Base-by-base conservation (phyloP, 2,888 invertebrate genomes). In the Hydropsyche betteni region DNA sequence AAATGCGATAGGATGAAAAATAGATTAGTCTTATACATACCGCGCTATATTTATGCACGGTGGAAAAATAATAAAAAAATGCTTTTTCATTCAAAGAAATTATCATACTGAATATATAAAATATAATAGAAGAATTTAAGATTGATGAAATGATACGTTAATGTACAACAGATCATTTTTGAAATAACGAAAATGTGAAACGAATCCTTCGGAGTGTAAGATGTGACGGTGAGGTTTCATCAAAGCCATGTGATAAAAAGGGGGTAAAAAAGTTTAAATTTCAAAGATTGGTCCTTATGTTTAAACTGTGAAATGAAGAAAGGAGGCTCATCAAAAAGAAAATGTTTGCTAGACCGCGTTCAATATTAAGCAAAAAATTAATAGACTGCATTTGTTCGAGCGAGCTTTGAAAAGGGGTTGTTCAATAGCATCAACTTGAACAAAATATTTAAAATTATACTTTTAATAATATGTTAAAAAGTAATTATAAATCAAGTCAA, bases 301-400 rank as follows among this genome's bases (percentile, higher is more conserved):
- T 64, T 64, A 36, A 64, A 64, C 64, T 64, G 36, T 24, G 36
- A 53, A 70, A 70, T 51, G 52, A 70, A 51, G 70, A 70, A 70
- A 70, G 51, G 53, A 70, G 53, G 53, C 64, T 36, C 36, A 64
- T 64, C 64, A 64, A 64, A 64, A 64, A 58, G 64, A 36, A 64
- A 53, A 53, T 70, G 70, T 70, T 70, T 51, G 53, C 70, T 51
- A 44, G 70, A 34, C 34, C 36, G 16, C 70, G 53, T 70, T 70
- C 70, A 70, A 24, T 70, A 53, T 70, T 70, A 52, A 70, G 53
- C 70, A 52, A 70, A 70, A 70, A 70, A 70, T 70, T 70, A 70
- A 70, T 70, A 38, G 70, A 52, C 52, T 33, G 53, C 53, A 70
- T 70, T 70, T 70, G 70, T 70, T 53, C 53, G 34, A 33, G 52